phyloP scores from a whole-genome alignment of 2,113 vertebrate species.

The Phycodurus eques region DNA sequence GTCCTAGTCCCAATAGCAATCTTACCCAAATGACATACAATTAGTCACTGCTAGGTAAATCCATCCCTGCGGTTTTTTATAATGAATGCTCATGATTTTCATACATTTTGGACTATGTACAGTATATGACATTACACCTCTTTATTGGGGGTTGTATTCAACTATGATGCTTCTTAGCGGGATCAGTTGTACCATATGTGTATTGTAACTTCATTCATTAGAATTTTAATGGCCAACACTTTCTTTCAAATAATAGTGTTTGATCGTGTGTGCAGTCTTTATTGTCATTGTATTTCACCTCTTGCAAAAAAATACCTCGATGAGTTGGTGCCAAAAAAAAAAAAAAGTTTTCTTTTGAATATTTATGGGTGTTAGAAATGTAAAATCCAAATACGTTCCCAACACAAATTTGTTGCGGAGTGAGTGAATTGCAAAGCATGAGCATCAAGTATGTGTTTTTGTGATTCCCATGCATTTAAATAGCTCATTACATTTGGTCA shows the following conservation, averaged over 20 bases:
- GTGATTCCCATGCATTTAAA: constrained; percentile 72
- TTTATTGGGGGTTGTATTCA: not conserved
- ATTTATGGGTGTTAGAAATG: not conserved
- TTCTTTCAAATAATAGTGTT: not conserved
- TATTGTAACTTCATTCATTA: not conserved
- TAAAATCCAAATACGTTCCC: not conserved
- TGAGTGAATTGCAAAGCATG: constrained; percentile 22
- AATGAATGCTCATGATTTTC: not conserved
- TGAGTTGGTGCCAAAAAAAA: not conserved
- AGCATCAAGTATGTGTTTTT: constrained; percentile 25
- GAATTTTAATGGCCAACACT: not conserved
- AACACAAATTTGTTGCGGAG: not conserved
- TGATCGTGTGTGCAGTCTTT: not conserved
- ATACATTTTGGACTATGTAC: no score
- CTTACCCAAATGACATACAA: not conserved
- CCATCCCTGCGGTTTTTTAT: no score
- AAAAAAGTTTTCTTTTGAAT: not conserved
- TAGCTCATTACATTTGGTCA: constrained; percentile 60
- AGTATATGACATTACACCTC: not conserved
- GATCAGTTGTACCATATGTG: not conserved
- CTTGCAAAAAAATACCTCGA: not conserved
- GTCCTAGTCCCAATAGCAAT: no score
- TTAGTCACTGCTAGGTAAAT: not conserved
- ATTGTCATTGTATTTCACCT: no score
- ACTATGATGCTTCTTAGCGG: not conserved